Percentiles rank a stretch among this genome's conserved stretches.
Evolutionary conservation across 2,113 vertebrate genomes (phyloP).

Genomic region (Calonectris borealis): DNA sequence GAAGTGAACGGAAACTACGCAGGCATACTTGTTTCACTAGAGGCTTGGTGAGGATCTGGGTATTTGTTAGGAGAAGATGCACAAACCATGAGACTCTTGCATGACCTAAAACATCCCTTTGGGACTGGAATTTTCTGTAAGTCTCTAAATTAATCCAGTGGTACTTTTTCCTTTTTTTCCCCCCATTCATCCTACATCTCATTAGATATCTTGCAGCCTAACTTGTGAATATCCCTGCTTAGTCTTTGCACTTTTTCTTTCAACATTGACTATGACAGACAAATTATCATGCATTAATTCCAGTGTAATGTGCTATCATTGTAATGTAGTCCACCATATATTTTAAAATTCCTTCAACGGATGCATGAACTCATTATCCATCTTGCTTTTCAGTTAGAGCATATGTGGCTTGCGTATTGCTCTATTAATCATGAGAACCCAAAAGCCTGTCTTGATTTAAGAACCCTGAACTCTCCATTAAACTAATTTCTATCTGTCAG

Average conservation of each 20-base stretch:
- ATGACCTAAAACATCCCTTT: neutral
- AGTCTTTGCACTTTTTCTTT: neutral
- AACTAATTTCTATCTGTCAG: slow-evolving; percentile 41
- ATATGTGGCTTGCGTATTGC: slow-evolving; percentile 3
- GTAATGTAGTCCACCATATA: neutral
- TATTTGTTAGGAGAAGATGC: neutral
- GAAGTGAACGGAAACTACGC: neutral
- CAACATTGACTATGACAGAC: neutral
- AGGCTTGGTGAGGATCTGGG: neutral
- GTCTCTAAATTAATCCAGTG: neutral
- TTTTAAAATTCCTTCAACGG: slow-evolving; percentile 4
- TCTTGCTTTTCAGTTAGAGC: neutral
- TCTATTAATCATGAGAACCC: slow-evolving; percentile 47
- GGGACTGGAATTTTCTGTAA: neutral
- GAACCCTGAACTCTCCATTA: slow-evolving; percentile 43
- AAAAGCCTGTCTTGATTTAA: slow-evolving; percentile 60
- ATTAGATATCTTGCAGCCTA: neutral
- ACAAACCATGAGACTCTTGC: neutral
- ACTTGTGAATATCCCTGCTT: neutral
- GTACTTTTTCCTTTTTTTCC: neutral
- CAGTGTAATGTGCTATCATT: neutral
- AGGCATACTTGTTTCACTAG: neutral
- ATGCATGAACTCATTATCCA: slow-evolving; percentile 23
- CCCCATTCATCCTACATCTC: neutral
- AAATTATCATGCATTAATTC: neutral